phyloP scores from a whole-genome alignment of 2,113 vertebrate species.

The Podocnemis expansa region DNA sequence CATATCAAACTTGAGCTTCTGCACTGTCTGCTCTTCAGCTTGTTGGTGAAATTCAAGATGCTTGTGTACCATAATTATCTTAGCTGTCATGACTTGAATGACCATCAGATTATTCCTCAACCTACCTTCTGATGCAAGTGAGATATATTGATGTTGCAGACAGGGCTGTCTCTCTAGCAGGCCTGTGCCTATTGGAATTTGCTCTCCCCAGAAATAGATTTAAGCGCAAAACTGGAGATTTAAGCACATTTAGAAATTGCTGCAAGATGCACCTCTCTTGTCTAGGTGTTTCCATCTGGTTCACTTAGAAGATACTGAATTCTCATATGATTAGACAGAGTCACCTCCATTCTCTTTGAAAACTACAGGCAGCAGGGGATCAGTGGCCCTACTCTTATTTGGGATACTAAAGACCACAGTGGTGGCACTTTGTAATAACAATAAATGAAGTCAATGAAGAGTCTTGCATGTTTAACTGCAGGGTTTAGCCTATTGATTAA shows the following conservation, averaged over 20 bases:
- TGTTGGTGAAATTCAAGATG: neutral
- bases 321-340: neutral
- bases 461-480: conserved; percentile 17
- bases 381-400: neutral
- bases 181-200: conserved; percentile 4
- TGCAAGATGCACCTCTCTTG: neutral
- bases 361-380: neutral
- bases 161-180: neutral
- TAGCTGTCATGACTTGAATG: neutral
- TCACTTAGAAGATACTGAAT: neutral
- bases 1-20: neutral
- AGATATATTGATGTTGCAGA: neutral
- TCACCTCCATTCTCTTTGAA: neutral
- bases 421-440: neutral
- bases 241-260: neutral
- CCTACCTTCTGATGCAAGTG: neutral
- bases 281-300: neutral
- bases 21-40: neutral
- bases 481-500: conserved; percentile 21
- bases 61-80: neutral
- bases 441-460: conserved; percentile 15
- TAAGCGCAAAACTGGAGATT: neutral
- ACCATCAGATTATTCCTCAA: neutral
- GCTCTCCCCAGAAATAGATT: neutral
- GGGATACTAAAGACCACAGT: conserved; percentile 8